Conservation (phyloP, 2,888 invertebrate species). For the Bimastos eiseni region DNA sequence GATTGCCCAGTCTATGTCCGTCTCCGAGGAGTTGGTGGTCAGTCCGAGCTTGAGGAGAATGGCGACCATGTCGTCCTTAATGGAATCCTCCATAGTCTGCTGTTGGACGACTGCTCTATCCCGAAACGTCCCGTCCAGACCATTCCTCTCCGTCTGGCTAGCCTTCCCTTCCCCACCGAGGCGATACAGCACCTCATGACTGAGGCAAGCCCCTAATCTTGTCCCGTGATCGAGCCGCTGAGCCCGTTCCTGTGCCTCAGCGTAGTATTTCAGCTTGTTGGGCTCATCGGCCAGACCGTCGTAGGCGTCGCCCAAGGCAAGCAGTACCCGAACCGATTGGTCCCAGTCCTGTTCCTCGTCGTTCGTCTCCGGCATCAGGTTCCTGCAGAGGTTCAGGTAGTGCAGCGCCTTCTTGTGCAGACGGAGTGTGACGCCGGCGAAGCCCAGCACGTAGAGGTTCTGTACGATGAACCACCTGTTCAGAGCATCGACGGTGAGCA, state of each 20-base stretch:
- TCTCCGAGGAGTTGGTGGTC: conserved; percentile 58
- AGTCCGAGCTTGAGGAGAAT: conserved; percentile 56
- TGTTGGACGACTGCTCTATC: neutral
- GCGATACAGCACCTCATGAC: neutral
- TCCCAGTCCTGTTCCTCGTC: conserved; percentile 28
- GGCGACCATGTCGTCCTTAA: conserved; percentile 57
- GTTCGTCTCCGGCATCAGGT: conserved; percentile 45
- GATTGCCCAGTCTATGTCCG: conserved; percentile 59
- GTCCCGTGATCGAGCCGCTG: conserved; percentile 34
- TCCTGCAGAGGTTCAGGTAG: conserved; percentile 54
- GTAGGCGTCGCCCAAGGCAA: conserved; percentile 51
- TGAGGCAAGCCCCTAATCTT: neutral
- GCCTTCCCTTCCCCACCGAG: neutral
- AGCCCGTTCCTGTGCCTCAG: conserved; percentile 51
- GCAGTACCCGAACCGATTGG: conserved; percentile 36
- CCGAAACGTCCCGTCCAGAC: neutral
- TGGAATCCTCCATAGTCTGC: conserved; percentile 53
- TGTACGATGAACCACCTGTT: conserved; percentile 59
- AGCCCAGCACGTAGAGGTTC: conserved; percentile 58
- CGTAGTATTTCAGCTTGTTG: conserved; percentile 54
- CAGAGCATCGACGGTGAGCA: conserved; percentile 52
- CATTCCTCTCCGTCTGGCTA: neutral
- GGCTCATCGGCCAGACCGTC: conserved; percentile 58
- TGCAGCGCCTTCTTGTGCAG: conserved; percentile 56
- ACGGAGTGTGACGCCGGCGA: conserved; percentile 56